Evolutionary conservation across 2,888 invertebrate species (phyloP), one percentile per base, ranked within the genome.

Genomic region (Orchesella flavescens): DNA sequence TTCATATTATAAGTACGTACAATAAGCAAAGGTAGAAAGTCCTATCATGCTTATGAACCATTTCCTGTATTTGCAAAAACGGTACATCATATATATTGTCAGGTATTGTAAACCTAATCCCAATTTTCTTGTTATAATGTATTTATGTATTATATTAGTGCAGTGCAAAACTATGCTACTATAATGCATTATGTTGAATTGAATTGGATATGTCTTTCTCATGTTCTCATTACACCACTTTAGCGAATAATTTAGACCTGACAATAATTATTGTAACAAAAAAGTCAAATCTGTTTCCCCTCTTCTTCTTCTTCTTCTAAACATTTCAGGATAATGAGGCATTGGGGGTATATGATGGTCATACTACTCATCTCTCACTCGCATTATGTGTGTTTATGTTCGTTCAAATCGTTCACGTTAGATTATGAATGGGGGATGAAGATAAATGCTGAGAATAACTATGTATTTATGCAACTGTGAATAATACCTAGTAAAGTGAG

Each of bases 141-240:
- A 34, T 34, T 2, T 34, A 13, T 68, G 68, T 53, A 69, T 17
- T 19, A 3, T 68, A 68, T 49, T 69, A 49, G 24, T 49, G 34
- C 34, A 49, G 24, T 49, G 34, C 34, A 34, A 34, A 34, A 34
- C 34, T 34, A 34, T 4, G 7, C 34, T 34, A 34, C 34, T 34
- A 34, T n/a, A n/a, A n/a, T n/a, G n/a, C n/a, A n/a, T n/a, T n/a
- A 34, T 34, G 34, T 7, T 4, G 34, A 2, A 34, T 34, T 34
- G 34, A 7, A 34, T 34, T 34, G 34, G 34, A 34, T 34, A 74
- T 81, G 81, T 75, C 81, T 81, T 81, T 81, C 81, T 81, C 81
- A 81, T 81, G 81, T 75, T 61, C 81, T 63, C 81, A 81, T 81
- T 81, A 81, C 75, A 53, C 46, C 69, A 81, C 75, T 81, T 81